Percentiles rank a stretch among this genome's conserved stretches.
Evolutionary conservation across 2,113 vertebrate genomes (phyloP).

Genomic region (Polypterus senegalus): DNA sequence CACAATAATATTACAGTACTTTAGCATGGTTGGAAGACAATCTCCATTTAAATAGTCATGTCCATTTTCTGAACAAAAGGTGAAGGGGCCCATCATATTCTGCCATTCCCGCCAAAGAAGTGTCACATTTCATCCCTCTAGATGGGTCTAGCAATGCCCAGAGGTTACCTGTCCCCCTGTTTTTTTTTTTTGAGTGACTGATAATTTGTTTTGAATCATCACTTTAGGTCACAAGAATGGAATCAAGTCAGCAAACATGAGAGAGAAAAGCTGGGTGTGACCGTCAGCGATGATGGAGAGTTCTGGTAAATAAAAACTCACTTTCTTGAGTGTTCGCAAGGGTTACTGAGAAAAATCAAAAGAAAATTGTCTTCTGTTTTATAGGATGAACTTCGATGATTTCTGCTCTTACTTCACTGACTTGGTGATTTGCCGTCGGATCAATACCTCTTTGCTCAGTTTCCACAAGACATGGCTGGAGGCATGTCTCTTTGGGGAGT

Average conservation of each 20-base stretch:
- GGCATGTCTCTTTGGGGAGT: conserved; percentile 37
- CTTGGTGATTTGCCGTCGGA: conserved; percentile 52
- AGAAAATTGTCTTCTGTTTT: not conserved
- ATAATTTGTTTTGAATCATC: not conserved
- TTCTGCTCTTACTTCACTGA: conserved; percentile 64
- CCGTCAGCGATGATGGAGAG: conserved; percentile 54
- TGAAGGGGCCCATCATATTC: too few species aligned
- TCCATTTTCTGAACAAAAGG: too few species aligned
- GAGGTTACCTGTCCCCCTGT: too few species aligned
- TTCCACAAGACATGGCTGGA: conserved; percentile 49
- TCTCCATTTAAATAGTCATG: too few species aligned
- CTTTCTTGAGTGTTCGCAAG: too few species aligned
- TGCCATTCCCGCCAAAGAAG: not conserved
- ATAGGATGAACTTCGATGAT: conserved; percentile 63
- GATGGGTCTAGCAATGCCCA: too few species aligned
- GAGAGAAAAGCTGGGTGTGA: conserved; percentile 53
- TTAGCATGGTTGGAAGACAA: too few species aligned
- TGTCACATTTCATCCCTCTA: too few species aligned
- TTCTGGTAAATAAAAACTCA: conserved; percentile 45
- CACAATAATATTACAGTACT: too few species aligned
- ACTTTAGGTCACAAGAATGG: conserved; percentile 55
- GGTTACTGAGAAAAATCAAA: too few species aligned
- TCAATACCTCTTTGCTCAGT: conserved; percentile 43
- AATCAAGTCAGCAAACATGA: conserved; percentile 42
- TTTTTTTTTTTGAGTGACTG: too few species aligned